Evolutionary conservation across 2,797 vertebrate genomes (phyloP), one percentile per base, ranked within the genome.

Genomic region (Tauraco hartlaubi): DNA sequence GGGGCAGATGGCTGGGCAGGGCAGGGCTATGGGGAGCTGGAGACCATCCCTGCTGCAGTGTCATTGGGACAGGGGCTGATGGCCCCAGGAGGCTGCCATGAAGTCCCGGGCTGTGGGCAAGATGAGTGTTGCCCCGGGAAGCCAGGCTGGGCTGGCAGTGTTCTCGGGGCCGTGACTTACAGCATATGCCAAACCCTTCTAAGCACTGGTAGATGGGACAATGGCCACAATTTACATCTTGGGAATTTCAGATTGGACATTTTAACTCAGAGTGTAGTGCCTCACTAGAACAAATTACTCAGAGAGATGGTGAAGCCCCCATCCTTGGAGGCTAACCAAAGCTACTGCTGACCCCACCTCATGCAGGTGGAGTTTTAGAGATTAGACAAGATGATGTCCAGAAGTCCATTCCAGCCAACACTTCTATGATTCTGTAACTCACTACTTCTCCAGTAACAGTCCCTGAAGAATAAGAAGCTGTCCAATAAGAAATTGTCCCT

Each of bases 21-120:
- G 15, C 39, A n/a, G 48, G 28, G 21, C n/a, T 26, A 15, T 26
- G 28, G 22, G 11, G 21, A 62, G 11, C 16, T 62, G 66, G 31
- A 79, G n/a, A 23, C 8, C 4, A 2, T 9, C 22, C 33, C 58
- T 83, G 39, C 28, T 28, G 28, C 1, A 4, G 39, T 1, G 1
- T 10, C 3, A 0, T 1, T 72, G 21, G 39, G 21, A 29, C 19
- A 51, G 44, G 19, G 54, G 15, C 9, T 69, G 43, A 33, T 29
- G 23, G 44, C 15, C 17, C 23, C 0, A 3, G 35, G 11, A 15
- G 35, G 29, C 25, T 61, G 31, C 20, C 20, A 12, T 29, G 13
- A 9, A 13, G 15, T 43, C n/a, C 20, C 35, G 55, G 20, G 29
- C 44, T 51, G 15, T 59, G 44, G 25, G 54, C 15, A 80, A 68